Evolutionary conservation across 2,888 invertebrate genomes (phyloP), one percentile per base, ranked within the genome.

Genomic region (Hirtodrosophila histrioides): DNA sequence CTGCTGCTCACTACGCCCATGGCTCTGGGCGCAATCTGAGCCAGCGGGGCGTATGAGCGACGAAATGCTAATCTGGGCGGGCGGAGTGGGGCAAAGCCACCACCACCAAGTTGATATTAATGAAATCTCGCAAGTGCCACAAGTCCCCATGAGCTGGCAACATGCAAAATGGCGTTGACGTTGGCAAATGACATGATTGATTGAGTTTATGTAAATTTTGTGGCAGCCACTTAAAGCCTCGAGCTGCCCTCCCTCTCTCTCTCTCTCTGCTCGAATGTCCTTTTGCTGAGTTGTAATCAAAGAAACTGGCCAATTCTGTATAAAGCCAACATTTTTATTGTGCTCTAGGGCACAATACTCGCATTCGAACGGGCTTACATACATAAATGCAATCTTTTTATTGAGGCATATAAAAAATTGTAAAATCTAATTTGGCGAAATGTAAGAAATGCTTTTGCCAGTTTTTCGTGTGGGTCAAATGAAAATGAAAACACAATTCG

Each of bases 191-290:
- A 78, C 82, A 73, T 85, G 85, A 85, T 85, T 85, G 85, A 85
- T 85, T 83, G 88, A 87, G 67, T 87, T 85, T 85, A 85, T 85
- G 85, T 85, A 87, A 85, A 85, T 85, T 17, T 85, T 62, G 43
- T 67, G 73, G 71, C 86, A 79, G 69, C 71, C 86, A 84, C 84
- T 86, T 84, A 72, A 64, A 68, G 35, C 46, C 29, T n/a, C 39
- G 29, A 37, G 37, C 17, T 11, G 17, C 44, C 41, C 5, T 6
- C n/a, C n/a, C n/a, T n/a, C n/a, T n/a, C n/a, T 9, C 24, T 17
- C 3, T 5, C 4, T 6, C 17, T 24, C 7, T 1, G 0, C 9
- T 17, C 3, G 39, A 0, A 9, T 17, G 17, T 17, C 17, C 24
- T 9, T 3, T 5, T 2, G 36, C 3, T 4, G 24, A 48, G 44